phyloP scores from a whole-genome alignment of 2,113 vertebrate genomes.

The Catharus bicknelli region DNA sequence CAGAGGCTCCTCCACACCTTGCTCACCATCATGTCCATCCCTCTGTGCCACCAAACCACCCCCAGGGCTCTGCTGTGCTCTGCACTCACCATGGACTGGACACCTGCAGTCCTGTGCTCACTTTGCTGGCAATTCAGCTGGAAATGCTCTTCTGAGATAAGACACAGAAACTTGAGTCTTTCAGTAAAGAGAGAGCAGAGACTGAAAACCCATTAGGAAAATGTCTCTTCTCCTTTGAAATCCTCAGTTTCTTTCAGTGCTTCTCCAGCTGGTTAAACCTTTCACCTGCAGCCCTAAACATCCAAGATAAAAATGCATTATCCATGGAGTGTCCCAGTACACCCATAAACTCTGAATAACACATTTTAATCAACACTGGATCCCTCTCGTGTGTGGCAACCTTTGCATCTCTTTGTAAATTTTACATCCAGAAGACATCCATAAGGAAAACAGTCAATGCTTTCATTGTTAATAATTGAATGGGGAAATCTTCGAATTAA shows the following conservation, averaged over 20 bases:
- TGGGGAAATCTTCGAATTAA: background rate
- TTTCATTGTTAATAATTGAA: background rate
- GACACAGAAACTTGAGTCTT: background rate
- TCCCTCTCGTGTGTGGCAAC: accelerated
- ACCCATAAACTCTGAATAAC: background rate
- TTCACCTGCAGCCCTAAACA: background rate
- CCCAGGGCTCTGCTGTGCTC: background rate
- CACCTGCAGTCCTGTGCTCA: accelerated
- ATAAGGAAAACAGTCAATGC: background rate
- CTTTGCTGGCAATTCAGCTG: background rate
- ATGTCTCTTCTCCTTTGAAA: background rate
- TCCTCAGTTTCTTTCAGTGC: background rate
- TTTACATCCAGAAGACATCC: background rate
- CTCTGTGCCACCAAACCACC: background rate
- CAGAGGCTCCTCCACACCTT: background rate
- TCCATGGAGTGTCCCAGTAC: background rate
- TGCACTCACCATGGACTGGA: accelerated
- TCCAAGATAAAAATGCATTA: background rate
- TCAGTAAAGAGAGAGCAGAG: background rate
- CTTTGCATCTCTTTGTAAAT: background rate
- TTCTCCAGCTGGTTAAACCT: background rate
- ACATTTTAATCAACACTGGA: background rate
- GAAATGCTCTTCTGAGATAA: background rate
- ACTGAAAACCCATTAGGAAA: background rate
- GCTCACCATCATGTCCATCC: background rate